A percentile compares a stretch with the other conserved stretches of the same genome.
These are phyloP conservation scores for Capreolus pygargus DNA, from an alignment of 2,113 vertebrate genomes.

Conservation along the genomic window DNA sequence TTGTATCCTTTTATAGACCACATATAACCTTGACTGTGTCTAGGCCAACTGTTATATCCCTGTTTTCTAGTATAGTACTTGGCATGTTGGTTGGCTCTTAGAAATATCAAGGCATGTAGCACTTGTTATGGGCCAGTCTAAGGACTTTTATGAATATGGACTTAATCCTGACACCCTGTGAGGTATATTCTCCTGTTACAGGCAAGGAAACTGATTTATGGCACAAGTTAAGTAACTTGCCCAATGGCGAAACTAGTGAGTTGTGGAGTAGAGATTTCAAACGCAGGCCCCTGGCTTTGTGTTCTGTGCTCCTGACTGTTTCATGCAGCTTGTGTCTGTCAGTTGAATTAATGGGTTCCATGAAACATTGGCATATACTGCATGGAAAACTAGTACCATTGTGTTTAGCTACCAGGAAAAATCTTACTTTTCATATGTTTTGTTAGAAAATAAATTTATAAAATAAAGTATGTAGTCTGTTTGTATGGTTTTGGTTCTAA, in stretches of 20 bases:
- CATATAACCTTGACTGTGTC: neutral
- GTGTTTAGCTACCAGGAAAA: neutral
- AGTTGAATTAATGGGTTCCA: neutral
- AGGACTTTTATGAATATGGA: neutral
- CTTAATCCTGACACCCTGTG: neutral
- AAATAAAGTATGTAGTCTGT: neutral
- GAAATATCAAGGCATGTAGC: neutral
- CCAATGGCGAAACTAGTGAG: neutral
- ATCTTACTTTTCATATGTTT: neutral
- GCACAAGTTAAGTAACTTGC: neutral
- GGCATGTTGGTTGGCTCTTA: neutral
- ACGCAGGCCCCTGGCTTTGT: neutral
- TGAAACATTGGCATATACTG: neutral
- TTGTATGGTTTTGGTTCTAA: slow-evolving; percentile 1
- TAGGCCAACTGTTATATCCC: neutral
- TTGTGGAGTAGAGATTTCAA: neutral
- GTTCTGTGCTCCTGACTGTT: neutral
- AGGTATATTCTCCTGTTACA: neutral
- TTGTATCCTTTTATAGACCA: neutral
- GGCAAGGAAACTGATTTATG: neutral
- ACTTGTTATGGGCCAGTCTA: neutral
- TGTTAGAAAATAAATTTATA: slow-evolving; percentile 25
- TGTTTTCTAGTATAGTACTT: neutral
- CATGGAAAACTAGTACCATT: neutral
- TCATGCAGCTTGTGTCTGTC: neutral